Evolutionary conservation across 2,113 vertebrate species (phyloP).

Genomic region (Hymenochirus boettgeri): DNA sequence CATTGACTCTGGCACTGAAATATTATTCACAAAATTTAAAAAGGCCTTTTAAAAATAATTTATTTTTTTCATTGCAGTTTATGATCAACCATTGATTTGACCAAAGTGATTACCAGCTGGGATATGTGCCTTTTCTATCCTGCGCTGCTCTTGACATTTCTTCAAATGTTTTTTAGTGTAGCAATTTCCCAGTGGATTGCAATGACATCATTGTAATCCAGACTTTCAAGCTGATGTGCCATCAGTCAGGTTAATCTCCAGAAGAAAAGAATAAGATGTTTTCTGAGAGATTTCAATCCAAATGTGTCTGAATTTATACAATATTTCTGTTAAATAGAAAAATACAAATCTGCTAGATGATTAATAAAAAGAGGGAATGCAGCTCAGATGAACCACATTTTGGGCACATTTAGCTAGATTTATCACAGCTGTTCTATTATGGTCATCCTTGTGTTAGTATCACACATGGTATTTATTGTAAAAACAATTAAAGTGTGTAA

Average conservation of each 20-base stretch:
- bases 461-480: too few species aligned
- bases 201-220: conserved; percentile 62
- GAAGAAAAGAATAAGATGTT: conserved; percentile 22
- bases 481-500: too few species aligned
- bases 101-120: conserved; percentile 33
- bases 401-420: too few species aligned
- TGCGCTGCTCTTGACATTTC: conserved; percentile 54
- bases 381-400: too few species aligned
- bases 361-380: too few species aligned
- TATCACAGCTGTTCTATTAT: too few species aligned
- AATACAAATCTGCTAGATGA: conserved; percentile 10
- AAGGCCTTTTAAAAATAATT: too few species aligned
- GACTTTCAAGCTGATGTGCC: conserved; percentile 62
- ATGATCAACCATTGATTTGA: conserved; percentile 5
- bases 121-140: conserved; percentile 32
- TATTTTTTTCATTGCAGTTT: too few species aligned
- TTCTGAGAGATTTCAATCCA: conserved; percentile 27
- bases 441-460: too few species aligned
- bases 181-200: conserved; percentile 60
- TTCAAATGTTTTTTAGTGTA: conserved; percentile 64
- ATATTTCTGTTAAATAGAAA: background rate
- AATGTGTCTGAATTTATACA: conserved; percentile 25
- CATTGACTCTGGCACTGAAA: too few species aligned
- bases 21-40: conserved; percentile 12
- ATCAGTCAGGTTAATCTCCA: conserved; percentile 66